Evolutionary conservation across 2,113 vertebrate species (phyloP).

Genomic region (Naja naja): DNA sequence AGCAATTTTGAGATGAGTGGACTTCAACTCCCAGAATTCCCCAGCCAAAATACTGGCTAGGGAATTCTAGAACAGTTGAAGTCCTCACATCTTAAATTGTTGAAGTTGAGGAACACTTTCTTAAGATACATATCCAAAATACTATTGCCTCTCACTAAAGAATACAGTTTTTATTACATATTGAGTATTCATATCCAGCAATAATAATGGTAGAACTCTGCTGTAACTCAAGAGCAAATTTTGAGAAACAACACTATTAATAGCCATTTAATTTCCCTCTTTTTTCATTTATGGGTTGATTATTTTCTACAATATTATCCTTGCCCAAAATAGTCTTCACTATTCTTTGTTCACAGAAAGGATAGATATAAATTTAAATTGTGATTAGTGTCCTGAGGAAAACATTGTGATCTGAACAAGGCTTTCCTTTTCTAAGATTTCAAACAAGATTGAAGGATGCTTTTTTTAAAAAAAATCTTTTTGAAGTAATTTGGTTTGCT

Average conservation of each 20-base stretch:
- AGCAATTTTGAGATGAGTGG: not conserved
- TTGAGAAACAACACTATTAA: not conserved
- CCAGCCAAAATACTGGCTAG: not conserved
- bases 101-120: not conserved
- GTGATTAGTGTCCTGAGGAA: constrained; percentile 40
- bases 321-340: constrained; percentile 34
- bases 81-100: not conserved
- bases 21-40: not conserved
- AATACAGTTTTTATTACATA: not conserved
- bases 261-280: constrained; percentile 9
- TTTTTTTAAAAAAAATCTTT: not conserved
- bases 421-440: constrained; percentile 60
- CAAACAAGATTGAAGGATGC: constrained; percentile 54
- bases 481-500: constrained; percentile 54
- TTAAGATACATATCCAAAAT: not conserved
- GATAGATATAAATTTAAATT: constrained; percentile 23
- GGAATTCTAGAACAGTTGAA: not conserved
- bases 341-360: constrained; percentile 34
- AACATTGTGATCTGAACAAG: constrained; percentile 53
- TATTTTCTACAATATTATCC: not conserved
- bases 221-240: constrained; percentile 3
- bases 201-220: not conserved
- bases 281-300: constrained; percentile 18
- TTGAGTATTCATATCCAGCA: constrained; percentile 15
- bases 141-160: not conserved